Conservation (phyloP, 2,888 invertebrate genomes). For the Sinelater perroti region DNA sequence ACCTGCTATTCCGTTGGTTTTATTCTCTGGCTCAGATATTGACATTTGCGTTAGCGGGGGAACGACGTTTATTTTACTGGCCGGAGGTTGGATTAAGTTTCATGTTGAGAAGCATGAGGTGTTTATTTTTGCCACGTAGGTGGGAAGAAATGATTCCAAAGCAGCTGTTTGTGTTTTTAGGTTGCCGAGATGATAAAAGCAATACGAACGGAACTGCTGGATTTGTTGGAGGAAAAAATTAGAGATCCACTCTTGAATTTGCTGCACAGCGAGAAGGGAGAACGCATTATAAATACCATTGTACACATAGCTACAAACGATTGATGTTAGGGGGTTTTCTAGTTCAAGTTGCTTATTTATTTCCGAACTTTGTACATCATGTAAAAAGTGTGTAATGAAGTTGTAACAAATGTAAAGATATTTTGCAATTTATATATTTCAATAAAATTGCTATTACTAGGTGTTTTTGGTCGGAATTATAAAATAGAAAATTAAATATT, state of each 20-base stretch:
- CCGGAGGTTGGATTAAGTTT: conserved; percentile 85
- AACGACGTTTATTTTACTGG: conserved; percentile 76
- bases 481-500: no score
- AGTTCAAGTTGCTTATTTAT: conserved; percentile 11
- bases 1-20: conserved; percentile 75
- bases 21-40: conserved; percentile 78
- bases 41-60: conserved; percentile 78
- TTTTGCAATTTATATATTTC: no score
- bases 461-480: no score
- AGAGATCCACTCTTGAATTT: conserved; percentile 81
- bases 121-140: conserved; percentile 30
- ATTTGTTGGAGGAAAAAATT: conserved; percentile 84
- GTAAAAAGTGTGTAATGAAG: conserved; percentile 5
- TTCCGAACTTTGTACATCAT: conserved; percentile 8
- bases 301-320: conserved; percentile 73
- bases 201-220: conserved; percentile 77
- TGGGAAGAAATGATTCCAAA: not conserved
- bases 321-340: conserved; percentile 28
- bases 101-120: conserved; percentile 80
- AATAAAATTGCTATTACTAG: no score
- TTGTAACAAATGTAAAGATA: no score
- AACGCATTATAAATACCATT: conserved; percentile 79
- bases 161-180: conserved; percentile 55
- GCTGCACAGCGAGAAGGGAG: conserved; percentile 76
- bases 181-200: conserved; percentile 85